Conservation (phyloP, 2,797 vertebrate species). For the Psittacula echo region DNA sequence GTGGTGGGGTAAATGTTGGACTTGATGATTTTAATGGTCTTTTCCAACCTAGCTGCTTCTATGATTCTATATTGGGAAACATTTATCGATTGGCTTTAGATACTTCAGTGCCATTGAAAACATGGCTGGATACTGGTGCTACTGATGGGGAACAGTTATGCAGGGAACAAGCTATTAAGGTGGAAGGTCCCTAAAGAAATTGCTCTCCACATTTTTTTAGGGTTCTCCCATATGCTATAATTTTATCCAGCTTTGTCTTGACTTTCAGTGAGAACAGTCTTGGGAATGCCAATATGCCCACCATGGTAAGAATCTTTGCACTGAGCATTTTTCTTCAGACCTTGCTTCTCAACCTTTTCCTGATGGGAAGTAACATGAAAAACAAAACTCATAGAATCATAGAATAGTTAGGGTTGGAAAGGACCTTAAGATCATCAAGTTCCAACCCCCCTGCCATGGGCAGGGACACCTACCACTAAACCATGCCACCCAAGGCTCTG, state of each 20-base stretch:
- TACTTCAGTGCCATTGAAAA: not conserved
- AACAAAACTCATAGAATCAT: not conserved
- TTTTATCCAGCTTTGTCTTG: not conserved
- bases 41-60: not conserved
- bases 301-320: not conserved
- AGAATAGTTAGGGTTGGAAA: too few species aligned
- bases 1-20: not conserved
- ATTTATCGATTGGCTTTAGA: not conserved
- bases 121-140: not conserved
- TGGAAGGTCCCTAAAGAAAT: not conserved
- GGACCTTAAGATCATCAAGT: too few species aligned
- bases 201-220: not conserved
- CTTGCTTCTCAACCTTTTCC: not conserved
- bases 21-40: not conserved
- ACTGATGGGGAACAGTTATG: accelerated
- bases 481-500: too few species aligned
- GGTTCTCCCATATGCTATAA: not conserved
- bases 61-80: not conserved
- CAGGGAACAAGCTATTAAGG: not conserved
- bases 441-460: too few species aligned
- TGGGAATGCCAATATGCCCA: not conserved
- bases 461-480: too few species aligned
- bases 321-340: not conserved
- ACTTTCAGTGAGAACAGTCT: not conserved
- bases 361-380: not conserved